Base-by-base conservation (phyloP, 1,140 invertebrate species). In the Paraescarpia echinospica region DNA sequence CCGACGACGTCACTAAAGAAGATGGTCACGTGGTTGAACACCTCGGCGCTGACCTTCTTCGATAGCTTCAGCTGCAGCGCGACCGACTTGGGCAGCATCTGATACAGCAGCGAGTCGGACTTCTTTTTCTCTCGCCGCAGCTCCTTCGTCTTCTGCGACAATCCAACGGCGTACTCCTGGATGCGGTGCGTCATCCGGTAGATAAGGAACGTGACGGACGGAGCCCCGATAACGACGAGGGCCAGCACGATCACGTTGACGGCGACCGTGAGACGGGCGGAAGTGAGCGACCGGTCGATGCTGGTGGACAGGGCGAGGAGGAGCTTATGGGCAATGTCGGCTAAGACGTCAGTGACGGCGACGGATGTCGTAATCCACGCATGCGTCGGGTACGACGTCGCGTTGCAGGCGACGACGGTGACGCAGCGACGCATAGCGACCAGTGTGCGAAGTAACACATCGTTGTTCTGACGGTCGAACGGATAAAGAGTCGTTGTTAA, bases 1-100 rank as follows among this genome's bases (percentile, higher is more conserved):
- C 98, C 98, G 93, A 99, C 98, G 94, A 99, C 99, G 95, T 99
- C 98, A 51, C 97, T 96, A 95, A 98, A 98, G 96, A 98, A 98
- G 92, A 98, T 98, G 2, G 98, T 98, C 92, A 98, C 98, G 95
- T 98, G 98, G 93, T 97, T 97, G 96, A 98, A 98, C 94, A 98
- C 97, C 95, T 98, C 98, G 0, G 98, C 98, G 95, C 98, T 98
- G 8, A 98, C 98, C 0, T 34, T 88, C 35, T 90, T 92, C 33
- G 59, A 77, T 89, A 93, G 33, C 41, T 93, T 93, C 33, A 98
- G 95, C 95, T 98, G 97, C 94, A 97, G 97, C 0, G 97, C 97
- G 6, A 98, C 97, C 93, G 97, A 97, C 0, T 97, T 97, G 0
- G 98, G 98, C 48, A 98, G 95, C 95, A 96, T 96, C 94, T 96